Base-by-base conservation (phyloP, 2,888 invertebrate genomes). In the Drosophila histrio region DNA sequence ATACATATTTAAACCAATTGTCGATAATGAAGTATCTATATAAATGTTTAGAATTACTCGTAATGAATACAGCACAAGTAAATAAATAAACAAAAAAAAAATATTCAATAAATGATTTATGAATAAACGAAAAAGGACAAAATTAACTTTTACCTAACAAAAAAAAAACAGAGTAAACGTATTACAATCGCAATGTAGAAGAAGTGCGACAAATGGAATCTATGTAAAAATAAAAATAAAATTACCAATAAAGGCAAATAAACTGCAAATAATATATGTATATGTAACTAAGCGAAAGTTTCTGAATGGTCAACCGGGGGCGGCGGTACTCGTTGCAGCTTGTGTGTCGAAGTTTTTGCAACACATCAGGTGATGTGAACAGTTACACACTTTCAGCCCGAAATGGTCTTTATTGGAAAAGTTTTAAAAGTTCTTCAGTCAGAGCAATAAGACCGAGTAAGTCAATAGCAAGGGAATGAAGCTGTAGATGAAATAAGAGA, bases 21-120 rank as follows among this genome's bases (percentile, higher is more conserved):
- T 84, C 84, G 84, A 84, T 84, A 88, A 79, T 72, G 81, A 66
- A 85, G 75, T 86, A 86, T 86, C 88, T 83, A 83, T 83, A 83
- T 83, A 83, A 79, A 88, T 84, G 84, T 84, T 84, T 84, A 88
- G 84, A 62, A 78, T 80, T 84, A 88, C 38, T 79, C 75, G 75
- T 63, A 49, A 68, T 66, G 63, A 53, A 67, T 70, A 52, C 64
- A 70, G 57, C 34, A 43, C 47, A 32, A 36, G 36, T 8, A 28
- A 32, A 49, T 43, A 26, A 22, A 43, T 43, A 32, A 36, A 30
- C 11, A 28, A 32, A 49, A 32, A 26, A 22, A 62, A 60, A 57
- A 67, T 39, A 52, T 52, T 52, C 52, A 58, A 64, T 66, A 69
- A 61, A 63, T 50, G 41, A 64, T 49, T 32, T 56, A 57, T 72